A percentile compares a stretch with the other conserved stretches of the same genome.
These are phyloP conservation scores for Ips nitidus DNA, from an alignment of 1,140 invertebrate genomes.

Conservation along the genomic window DNA sequence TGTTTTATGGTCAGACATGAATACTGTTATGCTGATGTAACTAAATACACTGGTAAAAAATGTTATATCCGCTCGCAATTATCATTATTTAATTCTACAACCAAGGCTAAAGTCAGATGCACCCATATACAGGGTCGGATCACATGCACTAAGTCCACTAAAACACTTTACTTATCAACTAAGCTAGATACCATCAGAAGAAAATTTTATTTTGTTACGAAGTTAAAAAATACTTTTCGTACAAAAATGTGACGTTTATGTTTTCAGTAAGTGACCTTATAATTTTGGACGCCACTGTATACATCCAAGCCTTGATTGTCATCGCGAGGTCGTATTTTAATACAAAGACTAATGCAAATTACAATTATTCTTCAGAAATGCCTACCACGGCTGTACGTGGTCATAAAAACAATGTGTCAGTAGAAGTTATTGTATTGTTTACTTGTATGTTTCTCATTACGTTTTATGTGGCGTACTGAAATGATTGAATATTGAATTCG, in stretches of 20 bases:
- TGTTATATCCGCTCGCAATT: slow-evolving; percentile 22
- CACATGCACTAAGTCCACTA: neutral
- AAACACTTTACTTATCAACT: neutral
- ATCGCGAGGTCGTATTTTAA: slow-evolving; percentile 9
- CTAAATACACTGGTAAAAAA: slow-evolving; percentile 15
- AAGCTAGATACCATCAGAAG: too few relatives aligned
- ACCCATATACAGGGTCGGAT: slow-evolving; percentile 12
- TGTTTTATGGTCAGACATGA: slow-evolving; percentile 1
- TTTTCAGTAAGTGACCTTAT: neutral
- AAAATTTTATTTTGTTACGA: too few relatives aligned
- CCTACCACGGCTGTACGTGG: slow-evolving; percentile 2
- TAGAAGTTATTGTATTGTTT: slow-evolving; percentile 11
- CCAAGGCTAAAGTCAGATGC: slow-evolving; percentile 27
- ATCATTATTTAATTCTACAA: slow-evolving; percentile 15
- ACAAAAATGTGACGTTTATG: too few relatives aligned
- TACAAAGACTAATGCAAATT: slow-evolving; percentile 17
- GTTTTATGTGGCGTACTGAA: slow-evolving; percentile 11
- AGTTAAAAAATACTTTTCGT: too few relatives aligned
- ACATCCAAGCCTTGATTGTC: slow-evolving; percentile 4
- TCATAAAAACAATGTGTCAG: slow-evolving; percentile 14
- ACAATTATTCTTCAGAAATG: slow-evolving; percentile 7
- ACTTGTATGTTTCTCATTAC: neutral
- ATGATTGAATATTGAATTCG: neutral
- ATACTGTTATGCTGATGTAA: slow-evolving; percentile 22
- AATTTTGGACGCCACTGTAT: neutral